Base-by-base conservation (phyloP, 2,888 invertebrate genomes). In the Drosophila fungiperda region DNA sequence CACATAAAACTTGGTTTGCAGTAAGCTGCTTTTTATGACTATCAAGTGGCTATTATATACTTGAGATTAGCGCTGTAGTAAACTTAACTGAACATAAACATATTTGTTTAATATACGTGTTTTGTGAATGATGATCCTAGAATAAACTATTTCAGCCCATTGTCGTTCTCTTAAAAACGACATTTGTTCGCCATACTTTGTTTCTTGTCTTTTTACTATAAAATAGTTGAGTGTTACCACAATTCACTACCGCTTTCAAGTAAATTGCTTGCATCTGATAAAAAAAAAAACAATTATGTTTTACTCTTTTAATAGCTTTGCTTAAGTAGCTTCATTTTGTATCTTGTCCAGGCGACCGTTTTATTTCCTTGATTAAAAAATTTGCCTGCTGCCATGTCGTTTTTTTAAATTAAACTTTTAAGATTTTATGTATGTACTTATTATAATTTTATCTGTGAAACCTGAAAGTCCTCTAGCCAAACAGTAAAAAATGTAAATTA, bases 1-100 rank as follows among this genome's bases (percentile, higher is more conserved):
- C 40, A 60, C 62, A 66, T 77, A 73, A 62, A 63, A 48, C 49
- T 62, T 32, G 64, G 9, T 48, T 33, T 53, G 35, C 20, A 32
- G 48, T 59, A 68, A 68, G 45, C 64, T 42, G 15, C n/a, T 54
- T 54, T 52, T 48, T 42, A 72, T 62, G 33, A 61, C 36, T 35
- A 53, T 0, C 35, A 66, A 60, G 26, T 57, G 57, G 20, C 32
- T 33, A 36, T 48, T 23, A 40, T 32, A 26, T 32, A 33, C 54
- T 40, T 26, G 23, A 12, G 15, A 33, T 38, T 7, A 6, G 11
- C 26, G 29, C 29, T 38, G 26, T 4, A 2, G 3, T 26, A n/a
- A 38, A 35, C 12, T 26, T 7, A 38, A 29, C 17, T 32, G 5
- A 57, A 57, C 42, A 32, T 9, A 42, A 20, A 15, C 32, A 42